Evolutionary conservation across 2,113 vertebrate genomes (phyloP), one percentile per base, ranked within the genome.

Genomic region (Hippocampus barbouri): DNA sequence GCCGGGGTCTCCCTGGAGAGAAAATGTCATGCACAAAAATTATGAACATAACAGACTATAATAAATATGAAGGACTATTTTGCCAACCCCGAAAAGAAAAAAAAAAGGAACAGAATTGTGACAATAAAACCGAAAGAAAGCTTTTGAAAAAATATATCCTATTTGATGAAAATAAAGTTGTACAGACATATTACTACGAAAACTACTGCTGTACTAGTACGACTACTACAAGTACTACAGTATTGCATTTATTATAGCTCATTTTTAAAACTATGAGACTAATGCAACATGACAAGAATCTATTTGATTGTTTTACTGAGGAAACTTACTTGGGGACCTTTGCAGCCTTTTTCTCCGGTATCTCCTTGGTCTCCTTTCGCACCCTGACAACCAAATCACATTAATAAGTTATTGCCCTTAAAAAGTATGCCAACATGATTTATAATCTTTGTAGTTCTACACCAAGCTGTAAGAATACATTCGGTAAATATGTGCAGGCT

Each of bases 291-390:
- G 20, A n/a, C 51, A 7, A 54, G 51, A 54, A 54, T 53, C 2
- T 0, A 56, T 20, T 23, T 23, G 54, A 9, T 5, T 2, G 9
- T n/a, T 56, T 56, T 9, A n/a, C 43, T 45, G 64, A 1, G 43
- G 20, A 40, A 68, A 82, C 91, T 85, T 76, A 91, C 91, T 3
- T 25, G 62, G 21, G 8, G 47, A 1, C 91, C 91, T 1, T 41
- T 75, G 68, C 85, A 91, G 62, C 90, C 91, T 38, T 83, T 87
- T 23, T 73, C 69, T 54, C 90, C 91, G 0, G 7, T 5, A 45
- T 85, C 66, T 14, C 90, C 91, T 21, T 0, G 21, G 9, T 82
- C 66, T 75, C 91, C 90, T 34, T 84, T 87, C 9, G 21, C 11
- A 47, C 74, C 82, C 89, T 85, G 65, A 40, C 63, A 66, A 15